Percentiles rank a stretch among this genome's conserved stretches.
Conservation (phyloP, 2,113 vertebrate genomes). For the Oxyura jamaicensis region DNA sequence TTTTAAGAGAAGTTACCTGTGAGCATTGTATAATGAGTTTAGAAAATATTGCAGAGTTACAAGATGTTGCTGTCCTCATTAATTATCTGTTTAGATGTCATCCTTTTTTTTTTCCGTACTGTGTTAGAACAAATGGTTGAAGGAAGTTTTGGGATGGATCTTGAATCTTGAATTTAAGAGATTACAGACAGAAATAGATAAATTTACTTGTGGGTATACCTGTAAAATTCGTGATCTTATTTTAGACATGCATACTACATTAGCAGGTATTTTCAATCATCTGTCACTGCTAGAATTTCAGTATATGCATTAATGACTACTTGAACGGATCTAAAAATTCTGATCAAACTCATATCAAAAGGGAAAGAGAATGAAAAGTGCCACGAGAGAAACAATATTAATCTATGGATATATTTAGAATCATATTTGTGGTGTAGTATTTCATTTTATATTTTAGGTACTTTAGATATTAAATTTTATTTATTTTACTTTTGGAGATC, state of each 20-base stretch:
- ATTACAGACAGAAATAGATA: not conserved
- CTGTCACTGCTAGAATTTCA: not conserved
- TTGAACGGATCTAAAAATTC: not conserved
- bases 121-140: not conserved
- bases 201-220: fast-evolving
- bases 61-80: fast-evolving
- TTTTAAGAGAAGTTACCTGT: not conserved
- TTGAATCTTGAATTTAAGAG: not conserved
- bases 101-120: not conserved
- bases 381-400: not conserved
- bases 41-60: not conserved
- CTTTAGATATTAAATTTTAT: not conserved
- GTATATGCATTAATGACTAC: not conserved
- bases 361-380: not conserved
- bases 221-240: not conserved
- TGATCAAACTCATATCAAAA: not conserved
- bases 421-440: not conserved
- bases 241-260: not conserved
- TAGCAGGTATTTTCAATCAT: not conserved
- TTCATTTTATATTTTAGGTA: not conserved
- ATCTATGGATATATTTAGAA: not conserved
- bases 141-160: not conserved
- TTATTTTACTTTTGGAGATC: not conserved
- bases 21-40: not conserved
- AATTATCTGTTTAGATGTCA: not conserved